These are phyloP conservation scores for Sylvicola cinctus DNA, from an alignment of 2,888 invertebrate genomes.

Conservation along the genomic window DNA sequence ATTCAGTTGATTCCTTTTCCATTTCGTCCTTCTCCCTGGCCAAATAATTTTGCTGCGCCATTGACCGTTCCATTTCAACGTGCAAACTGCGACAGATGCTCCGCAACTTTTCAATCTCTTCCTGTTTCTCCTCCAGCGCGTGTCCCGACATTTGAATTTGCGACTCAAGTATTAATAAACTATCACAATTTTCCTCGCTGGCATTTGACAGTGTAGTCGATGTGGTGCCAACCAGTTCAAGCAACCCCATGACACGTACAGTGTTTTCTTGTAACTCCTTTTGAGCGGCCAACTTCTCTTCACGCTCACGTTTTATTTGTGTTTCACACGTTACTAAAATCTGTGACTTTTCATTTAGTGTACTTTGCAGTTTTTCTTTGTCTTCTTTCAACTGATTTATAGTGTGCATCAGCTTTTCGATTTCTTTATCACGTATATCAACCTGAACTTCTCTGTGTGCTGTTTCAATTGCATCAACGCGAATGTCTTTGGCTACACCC, in stretches of 20 bases:
- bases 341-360: constrained; percentile 20
- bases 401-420: constrained; percentile 37
- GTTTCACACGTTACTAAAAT: constrained; percentile 34
- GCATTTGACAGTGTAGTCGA: constrained; percentile 16
- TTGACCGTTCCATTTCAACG: constrained; percentile 42
- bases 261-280: constrained; percentile 55
- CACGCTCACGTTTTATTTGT: constrained; percentile 42
- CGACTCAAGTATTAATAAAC: constrained; percentile 52
- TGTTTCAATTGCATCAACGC: constrained; percentile 27
- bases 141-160: constrained; percentile 55
- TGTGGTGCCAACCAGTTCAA: constrained; percentile 27
- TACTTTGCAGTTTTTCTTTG: constrained; percentile 36
- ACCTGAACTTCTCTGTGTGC: constrained; percentile 37
- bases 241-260: constrained; percentile 42
- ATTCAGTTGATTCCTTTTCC: constrained; percentile 59
- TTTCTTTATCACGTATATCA: constrained; percentile 40
- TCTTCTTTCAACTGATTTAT: constrained; percentile 35
- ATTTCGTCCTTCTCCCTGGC: constrained; percentile 55
- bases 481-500: constrained; percentile 27
- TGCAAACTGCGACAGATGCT: constrained; percentile 49
- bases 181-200: constrained; percentile 41
- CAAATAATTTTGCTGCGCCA: constrained; percentile 42
- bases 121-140: constrained; percentile 50
- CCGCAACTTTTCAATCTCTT: constrained; percentile 51
- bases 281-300: constrained; percentile 51